phyloP scores from a whole-genome alignment of 2,797 vertebrate species.

The Aselliscus stoliczkanus region DNA sequence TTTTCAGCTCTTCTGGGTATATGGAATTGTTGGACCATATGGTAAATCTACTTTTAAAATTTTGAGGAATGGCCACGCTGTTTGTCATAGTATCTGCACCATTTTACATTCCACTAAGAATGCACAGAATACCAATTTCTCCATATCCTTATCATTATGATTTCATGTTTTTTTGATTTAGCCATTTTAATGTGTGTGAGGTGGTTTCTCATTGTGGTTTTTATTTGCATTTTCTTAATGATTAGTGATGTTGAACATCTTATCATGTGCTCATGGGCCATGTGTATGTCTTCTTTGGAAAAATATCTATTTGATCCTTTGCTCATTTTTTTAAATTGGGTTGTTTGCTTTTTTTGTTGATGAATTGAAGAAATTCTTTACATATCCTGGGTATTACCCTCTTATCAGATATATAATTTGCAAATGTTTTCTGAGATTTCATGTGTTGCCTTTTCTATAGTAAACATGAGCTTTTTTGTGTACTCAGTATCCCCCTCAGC shows the following conservation, averaged over 20 bases:
- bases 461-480: background rate
- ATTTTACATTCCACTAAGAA: background rate
- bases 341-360: background rate
- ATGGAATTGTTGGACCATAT: background rate
- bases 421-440: background rate
- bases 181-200: background rate
- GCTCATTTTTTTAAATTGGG: background rate
- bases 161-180: background rate
- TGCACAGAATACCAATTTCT: background rate
- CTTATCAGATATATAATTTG: background rate
- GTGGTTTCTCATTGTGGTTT: background rate
- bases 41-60: background rate
- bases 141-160: background rate
- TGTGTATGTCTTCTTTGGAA: background rate
- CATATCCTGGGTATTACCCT: background rate
- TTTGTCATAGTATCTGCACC: background rate
- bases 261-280: background rate
- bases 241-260: background rate
- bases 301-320: background rate
- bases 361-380: background rate
- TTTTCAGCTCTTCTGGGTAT: background rate
- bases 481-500: background rate
- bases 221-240: background rate
- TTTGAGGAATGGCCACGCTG: background rate
- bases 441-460: background rate